Evolutionary conservation across 35 echinoderm and acorn worm genomes (phyloP), one percentile per base, ranked within the genome.

Genomic region (Diadema setosum): DNA sequence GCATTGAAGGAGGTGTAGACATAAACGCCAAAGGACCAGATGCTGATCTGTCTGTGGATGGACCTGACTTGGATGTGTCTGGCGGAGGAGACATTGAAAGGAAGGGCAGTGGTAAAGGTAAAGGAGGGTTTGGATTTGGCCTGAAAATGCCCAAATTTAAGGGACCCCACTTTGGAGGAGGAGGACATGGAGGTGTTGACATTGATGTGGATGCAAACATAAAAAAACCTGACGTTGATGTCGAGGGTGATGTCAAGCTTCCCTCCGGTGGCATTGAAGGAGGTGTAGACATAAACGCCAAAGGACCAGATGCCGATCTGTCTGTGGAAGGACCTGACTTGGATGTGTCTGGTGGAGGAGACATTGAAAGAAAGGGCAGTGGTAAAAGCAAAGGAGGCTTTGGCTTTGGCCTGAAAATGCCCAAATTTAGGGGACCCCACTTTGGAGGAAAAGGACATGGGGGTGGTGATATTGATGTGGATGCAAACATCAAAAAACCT

Each of bases 61-160:
- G 82, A n/a, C 27, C 60, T 44, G 85, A 89, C 46, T 23, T 85
- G 27, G 80, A 87, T 76, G 52, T 81, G 40, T 83, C 42, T 34
- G 76, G 42, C 57, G 45, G 34, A n/a, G n/a, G n/a, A n/a, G n/a
- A n/a, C n/a, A n/a, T n/a, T n/a, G n/a, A n/a, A n/a, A n/a, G n/a
- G n/a, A n/a, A n/a, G 32, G 15, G 65, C 27, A 70, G 59, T 46
- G 65, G 85, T 11, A 45, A 35, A 15, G 52, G 50, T 16, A 70
- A 73, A 26, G 74, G 12, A 55, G 87, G 76, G 36, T 18, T 82
- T 81, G 75, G 45, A 4, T 42, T 41, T n/a, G 87, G 58, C 25
- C 21, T 83, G 2, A 52, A 83, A 5, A 27, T 26, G 24, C 39
- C 39, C 0, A 83, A 83, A 83, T 52, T 52, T n/a, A n/a, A n/a